Conservation (phyloP, 2,797 vertebrate genomes). For the Melopsittacus undulatus region DNA sequence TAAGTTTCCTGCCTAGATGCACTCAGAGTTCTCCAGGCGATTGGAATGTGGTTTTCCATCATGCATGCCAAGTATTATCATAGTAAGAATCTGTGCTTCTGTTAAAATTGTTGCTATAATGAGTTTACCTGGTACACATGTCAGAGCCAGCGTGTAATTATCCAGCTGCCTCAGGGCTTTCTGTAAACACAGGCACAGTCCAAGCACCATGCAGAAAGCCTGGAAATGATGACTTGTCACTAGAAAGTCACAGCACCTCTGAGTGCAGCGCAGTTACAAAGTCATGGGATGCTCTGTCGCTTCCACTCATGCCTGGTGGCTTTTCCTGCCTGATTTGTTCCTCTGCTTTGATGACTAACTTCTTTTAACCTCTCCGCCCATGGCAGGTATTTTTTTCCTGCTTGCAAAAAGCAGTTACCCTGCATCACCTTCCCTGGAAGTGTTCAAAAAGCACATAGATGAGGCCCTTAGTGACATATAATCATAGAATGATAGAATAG, state of each 20-base stretch:
- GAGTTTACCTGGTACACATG: constrained; percentile 10
- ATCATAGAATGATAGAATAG: neutral
- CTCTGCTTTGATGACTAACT: neutral
- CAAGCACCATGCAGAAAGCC: neutral
- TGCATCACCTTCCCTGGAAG: neutral
- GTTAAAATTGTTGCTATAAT: constrained; percentile 22
- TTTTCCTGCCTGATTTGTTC: constrained; percentile 27
- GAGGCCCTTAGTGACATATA: neutral
- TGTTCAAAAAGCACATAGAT: neutral
- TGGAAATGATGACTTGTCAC: constrained; percentile 22
- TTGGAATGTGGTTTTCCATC: constrained; percentile 25
- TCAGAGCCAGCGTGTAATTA: constrained; percentile 26
- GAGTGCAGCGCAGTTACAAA: neutral
- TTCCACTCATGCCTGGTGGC: neutral
- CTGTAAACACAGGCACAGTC: neutral
- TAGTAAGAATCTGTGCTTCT: neutral
- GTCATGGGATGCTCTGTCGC: neutral
- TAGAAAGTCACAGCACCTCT: constrained; percentile 4
- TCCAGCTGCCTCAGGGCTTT: neutral
- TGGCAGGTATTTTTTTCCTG: neutral
- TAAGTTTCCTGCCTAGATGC: neutral
- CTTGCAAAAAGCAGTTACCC: neutral
- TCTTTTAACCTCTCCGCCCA: neutral
- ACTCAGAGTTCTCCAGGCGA: neutral
- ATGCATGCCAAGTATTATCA: neutral